Evolutionary conservation across 2,888 invertebrate genomes (phyloP).

Genomic region (Lithophane semibrunnea): DNA sequence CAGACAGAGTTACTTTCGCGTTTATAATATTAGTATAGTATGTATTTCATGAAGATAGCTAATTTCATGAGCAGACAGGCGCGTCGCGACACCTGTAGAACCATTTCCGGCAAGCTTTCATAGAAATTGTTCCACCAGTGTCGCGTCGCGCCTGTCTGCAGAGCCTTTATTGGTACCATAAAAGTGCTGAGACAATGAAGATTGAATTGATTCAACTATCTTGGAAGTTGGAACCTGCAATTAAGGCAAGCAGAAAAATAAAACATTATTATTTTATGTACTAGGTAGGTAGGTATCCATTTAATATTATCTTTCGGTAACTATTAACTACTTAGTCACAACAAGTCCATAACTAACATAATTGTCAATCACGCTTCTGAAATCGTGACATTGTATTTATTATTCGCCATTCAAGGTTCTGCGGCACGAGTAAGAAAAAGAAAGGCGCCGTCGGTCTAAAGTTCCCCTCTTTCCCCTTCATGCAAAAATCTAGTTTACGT

Average conservation of each 20-base stretch:
- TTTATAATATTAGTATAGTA: neutral
- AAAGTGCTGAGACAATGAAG: neutral
- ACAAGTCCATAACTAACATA: conserved; percentile 27
- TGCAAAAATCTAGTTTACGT: conserved; percentile 44
- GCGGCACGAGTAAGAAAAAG: conserved; percentile 47
- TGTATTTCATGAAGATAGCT: neutral
- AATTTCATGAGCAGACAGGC: neutral
- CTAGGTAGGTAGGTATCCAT: neutral
- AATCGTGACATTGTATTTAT: conserved; percentile 51
- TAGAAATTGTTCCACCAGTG: too few relatives aligned
- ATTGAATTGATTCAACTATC: neutral
- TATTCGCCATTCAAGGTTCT: conserved; percentile 44
- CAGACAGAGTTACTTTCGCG: neutral
- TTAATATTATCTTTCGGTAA: conserved; percentile 22
- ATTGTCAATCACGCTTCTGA: conserved; percentile 49
- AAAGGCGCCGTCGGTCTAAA: conserved; percentile 26
- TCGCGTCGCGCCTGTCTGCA: too few relatives aligned
- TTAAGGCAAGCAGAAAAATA: neutral
- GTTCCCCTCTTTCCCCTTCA: conserved; percentile 19
- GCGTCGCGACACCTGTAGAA: too few relatives aligned
- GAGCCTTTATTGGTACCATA: neutral
- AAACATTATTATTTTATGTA: neutral
- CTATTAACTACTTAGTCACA: conserved; percentile 19
- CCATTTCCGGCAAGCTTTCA: too few relatives aligned
- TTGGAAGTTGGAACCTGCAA: neutral